A percentile compares a stretch with the other conserved stretches of the same genome.
Evolutionary conservation across 2,888 invertebrate species (phyloP).

Genomic region (Drosophila infuscata): DNA sequence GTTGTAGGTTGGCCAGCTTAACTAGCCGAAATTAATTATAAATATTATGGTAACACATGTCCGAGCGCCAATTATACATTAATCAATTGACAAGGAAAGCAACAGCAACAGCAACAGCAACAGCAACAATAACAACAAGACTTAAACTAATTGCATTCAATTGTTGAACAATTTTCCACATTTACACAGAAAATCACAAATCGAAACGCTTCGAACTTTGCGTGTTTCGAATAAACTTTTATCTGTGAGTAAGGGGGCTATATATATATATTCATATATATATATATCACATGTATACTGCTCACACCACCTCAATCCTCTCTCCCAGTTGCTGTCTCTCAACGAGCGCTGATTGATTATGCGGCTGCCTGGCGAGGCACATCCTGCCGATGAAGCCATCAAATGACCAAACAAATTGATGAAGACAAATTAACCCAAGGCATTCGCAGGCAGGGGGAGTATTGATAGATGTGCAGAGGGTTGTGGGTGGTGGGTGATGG

Average conservation of each 20-base stretch:
- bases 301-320: background rate
- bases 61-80: slow-evolving; percentile 54
- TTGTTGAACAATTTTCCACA: slow-evolving; percentile 56
- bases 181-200: slow-evolving; percentile 34
- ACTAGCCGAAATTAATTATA: slow-evolving; percentile 57
- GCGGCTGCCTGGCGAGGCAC: slow-evolving; percentile 32
- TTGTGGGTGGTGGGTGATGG: background rate
- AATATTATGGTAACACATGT: slow-evolving; percentile 64
- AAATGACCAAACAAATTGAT: slow-evolving; percentile 65
- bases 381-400: slow-evolving; percentile 74
- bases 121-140: slow-evolving; percentile 19
- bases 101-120: background rate
- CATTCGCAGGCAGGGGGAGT: slow-evolving; percentile 4
- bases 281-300: background rate
- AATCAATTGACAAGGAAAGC: slow-evolving; percentile 45
- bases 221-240: slow-evolving; percentile 50
- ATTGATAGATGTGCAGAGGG: slow-evolving; percentile 2
- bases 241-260: slow-evolving; percentile 42
- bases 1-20: slow-evolving; percentile 13
- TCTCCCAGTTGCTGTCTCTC: background rate
- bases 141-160: slow-evolving; percentile 59
- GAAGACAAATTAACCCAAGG: slow-evolving; percentile 63
- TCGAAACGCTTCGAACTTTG: slow-evolving; percentile 39
- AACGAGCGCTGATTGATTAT: slow-evolving; percentile 75
- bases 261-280: background rate